Conservation (phyloP, 1,140 invertebrate genomes). For the Saccostrea cuccullata region DNA sequence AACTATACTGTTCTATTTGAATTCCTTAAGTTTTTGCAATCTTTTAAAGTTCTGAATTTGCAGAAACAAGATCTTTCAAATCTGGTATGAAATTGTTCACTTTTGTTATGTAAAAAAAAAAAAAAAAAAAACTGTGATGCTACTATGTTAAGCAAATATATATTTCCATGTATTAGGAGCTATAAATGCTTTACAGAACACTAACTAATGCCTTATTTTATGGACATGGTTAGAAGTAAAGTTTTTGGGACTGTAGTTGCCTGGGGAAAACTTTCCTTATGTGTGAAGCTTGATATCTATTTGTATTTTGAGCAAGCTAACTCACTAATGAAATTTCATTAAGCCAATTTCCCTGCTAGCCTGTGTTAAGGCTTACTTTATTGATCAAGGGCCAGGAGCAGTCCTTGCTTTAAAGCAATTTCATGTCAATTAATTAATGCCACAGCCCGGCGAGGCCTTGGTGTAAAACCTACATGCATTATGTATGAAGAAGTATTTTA, state of each 20-base stretch:
- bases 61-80: too few relatives aligned
- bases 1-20: too few relatives aligned
- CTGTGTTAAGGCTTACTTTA: neutral
- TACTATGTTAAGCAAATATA: neutral
- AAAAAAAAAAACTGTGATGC: neutral
- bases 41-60: too few relatives aligned
- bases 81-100: neutral
- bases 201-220: too few relatives aligned
- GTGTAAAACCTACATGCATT: slow-evolving; percentile 24
- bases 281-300: neutral
- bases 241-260: neutral
- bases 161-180: neutral
- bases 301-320: neutral
- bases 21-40: too few relatives aligned
- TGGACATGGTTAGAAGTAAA: too few relatives aligned
- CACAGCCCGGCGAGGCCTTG: neutral
- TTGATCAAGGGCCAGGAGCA: neutral
- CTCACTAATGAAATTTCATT: neutral
- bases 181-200: neutral
- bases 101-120: neutral
- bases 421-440: slow-evolving; percentile 29
- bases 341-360: slow-evolving; percentile 9
- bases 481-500: neutral
- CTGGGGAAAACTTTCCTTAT: neutral
- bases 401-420: neutral